phyloP scores from a whole-genome alignment of 2,888 invertebrate species.

The Cheilosia impressa region DNA sequence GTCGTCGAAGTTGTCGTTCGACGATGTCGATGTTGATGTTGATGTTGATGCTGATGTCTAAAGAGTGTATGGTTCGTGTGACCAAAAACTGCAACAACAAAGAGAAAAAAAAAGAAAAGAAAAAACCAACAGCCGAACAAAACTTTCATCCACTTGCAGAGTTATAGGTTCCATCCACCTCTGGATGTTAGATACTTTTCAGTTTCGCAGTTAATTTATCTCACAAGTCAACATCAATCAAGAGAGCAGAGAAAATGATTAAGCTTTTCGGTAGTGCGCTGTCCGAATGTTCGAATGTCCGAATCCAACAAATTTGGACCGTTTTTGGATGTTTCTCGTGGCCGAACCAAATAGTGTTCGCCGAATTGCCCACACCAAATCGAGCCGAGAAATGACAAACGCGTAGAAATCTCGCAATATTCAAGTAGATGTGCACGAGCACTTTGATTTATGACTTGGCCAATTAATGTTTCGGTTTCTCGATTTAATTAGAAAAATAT shows the following conservation, averaged over 20 bases:
- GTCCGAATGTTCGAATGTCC: constrained; percentile 21
- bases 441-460: constrained; percentile 66
- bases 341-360: constrained; percentile 15
- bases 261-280: constrained; percentile 5
- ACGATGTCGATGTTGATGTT: constrained; percentile 38
- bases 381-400: constrained; percentile 6
- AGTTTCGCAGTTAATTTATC: constrained; percentile 27
- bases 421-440: constrained; percentile 2
- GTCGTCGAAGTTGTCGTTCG: constrained; percentile 11
- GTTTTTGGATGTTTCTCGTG: constrained; percentile 25
- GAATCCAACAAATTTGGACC: constrained; percentile 33
- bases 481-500: constrained; percentile 41
- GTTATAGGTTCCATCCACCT: not conserved
- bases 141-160: constrained; percentile 41
- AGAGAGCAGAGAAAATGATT: constrained; percentile 9
- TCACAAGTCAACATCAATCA: not conserved
- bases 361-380: constrained; percentile 47
- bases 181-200: constrained; percentile 9
- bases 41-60: constrained; percentile 9
- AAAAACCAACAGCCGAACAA: not conserved
- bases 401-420: constrained; percentile 16
- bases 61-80: constrained; percentile 19
- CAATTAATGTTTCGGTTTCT: constrained; percentile 59
- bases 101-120: not conserved
- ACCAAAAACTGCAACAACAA: not conserved